Evolutionary conservation across 2,888 invertebrate genomes (phyloP), one percentile per base, ranked within the genome.

Genomic region (Ferdinandea cuprea): DNA sequence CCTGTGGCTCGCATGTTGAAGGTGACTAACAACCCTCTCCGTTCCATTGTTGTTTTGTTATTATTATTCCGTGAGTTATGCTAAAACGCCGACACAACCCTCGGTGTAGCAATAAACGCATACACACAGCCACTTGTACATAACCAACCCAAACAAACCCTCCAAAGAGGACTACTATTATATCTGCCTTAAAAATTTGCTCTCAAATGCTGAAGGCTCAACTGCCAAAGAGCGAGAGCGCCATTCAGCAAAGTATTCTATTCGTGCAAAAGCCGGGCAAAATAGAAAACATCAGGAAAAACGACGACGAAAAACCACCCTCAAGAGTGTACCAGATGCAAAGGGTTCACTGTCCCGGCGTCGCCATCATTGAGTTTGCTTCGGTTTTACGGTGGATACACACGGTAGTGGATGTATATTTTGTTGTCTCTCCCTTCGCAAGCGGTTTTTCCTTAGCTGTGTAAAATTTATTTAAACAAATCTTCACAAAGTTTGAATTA

Each of bases 331-430:
- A 54, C 25, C n/a, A 69, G 30, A 56, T 52, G 71, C 61, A 85
- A 77, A 74, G 78, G 87, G 89, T 89, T 89, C 88, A 88, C 85
- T 88, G 87, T 86, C 89, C 83, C 83, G 83, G 83, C 88, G 88
- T 85, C 86, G 61, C 52, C 72, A 81, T 85, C 77, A 87, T 65
- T 85, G 87, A 89, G 88, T 89, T 88, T 87, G 86, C 85, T 87
- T 85, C 87, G 87, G 87, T 87, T 71, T 77, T 78, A 87, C 86
- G 86, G 85, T 85, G 86, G 86, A 87, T 86, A 79, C 86, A 87
- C 87, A 87, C 88, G 85, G 35, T 44, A 72, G 35, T 54, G 52
- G 77, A 37, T 71, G 65, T 76, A 71, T 25, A 35, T 71, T 71
- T 52, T 52, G 30, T 65, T 42, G 40, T 61, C 44, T 61, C 59